These are phyloP conservation scores for Alosa alosa DNA, from an alignment of 2,113 vertebrate species.

Conservation along the genomic window DNA sequence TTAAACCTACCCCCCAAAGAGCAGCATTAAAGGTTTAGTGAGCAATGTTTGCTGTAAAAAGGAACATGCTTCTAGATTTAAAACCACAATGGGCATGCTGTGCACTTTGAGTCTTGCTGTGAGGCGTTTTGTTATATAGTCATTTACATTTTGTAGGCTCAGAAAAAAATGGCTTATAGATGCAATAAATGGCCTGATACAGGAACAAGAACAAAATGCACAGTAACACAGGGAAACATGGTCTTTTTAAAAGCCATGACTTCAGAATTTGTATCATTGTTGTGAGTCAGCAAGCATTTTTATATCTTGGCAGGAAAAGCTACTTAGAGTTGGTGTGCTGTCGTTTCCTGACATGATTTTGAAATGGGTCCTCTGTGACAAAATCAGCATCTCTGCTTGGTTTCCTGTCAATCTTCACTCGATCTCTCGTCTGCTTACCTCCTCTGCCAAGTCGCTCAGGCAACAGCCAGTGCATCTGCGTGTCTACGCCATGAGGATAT, in stretches of 20 bases:
- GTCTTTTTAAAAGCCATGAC: background rate
- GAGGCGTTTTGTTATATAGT: background rate
- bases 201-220: background rate
- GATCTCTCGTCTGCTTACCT: background rate
- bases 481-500: conserved; percentile 49
- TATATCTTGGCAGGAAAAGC: background rate
- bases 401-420: conserved; percentile 13
- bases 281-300: background rate
- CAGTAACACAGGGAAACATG: background rate
- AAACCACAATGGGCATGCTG: background rate
- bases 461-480: conserved; percentile 58
- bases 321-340: background rate
- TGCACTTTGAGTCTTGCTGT: background rate
- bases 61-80: background rate
- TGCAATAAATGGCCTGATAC: background rate
- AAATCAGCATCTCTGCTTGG: background rate
- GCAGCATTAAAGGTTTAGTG: background rate
- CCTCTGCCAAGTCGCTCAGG: conserved; percentile 52
- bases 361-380: background rate
- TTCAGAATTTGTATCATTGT: background rate
- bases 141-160: background rate
- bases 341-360: background rate
- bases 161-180: background rate
- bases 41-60: background rate
- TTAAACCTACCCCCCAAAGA: conserved; percentile 1